Percentiles rank a stretch among this genome's conserved stretches.
Conservation (phyloP, 2,113 vertebrate genomes). For the Mus spicilegus region DNA sequence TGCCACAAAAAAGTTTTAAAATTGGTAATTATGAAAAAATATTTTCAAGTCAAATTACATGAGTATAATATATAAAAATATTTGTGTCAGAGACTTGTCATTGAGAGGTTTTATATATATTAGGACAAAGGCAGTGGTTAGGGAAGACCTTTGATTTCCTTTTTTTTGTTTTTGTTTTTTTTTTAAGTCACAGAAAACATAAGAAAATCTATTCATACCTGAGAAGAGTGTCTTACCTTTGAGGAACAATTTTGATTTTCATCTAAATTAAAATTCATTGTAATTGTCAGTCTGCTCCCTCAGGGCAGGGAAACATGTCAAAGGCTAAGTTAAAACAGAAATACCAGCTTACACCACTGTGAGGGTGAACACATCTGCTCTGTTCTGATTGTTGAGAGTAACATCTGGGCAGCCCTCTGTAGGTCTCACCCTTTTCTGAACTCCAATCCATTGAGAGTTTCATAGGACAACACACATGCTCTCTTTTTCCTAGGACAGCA, state of each 20-base stretch:
- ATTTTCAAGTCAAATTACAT: constrained; percentile 25
- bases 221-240: background rate
- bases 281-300: background rate
- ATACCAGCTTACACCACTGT: background rate
- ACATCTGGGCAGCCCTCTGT: background rate
- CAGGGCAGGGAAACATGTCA: background rate
- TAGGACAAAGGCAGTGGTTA: background rate
- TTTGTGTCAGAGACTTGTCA: background rate
- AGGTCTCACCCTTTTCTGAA: constrained; percentile 10
- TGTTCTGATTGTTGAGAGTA: background rate
- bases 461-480: background rate
- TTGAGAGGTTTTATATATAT: background rate
- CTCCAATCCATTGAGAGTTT: background rate
- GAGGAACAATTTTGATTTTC: background rate
- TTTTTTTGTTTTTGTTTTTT: background rate
- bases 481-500: background rate
- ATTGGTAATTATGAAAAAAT: constrained; percentile 1
- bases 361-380: background rate
- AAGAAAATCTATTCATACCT: background rate
- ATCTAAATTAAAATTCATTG: constrained; percentile 39
- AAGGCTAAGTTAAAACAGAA: constrained; percentile 34
- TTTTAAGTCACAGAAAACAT: background rate
- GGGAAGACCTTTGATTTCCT: constrained; percentile 6
- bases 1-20: constrained; percentile 57
- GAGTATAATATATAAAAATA: background rate